Percentiles rank a stretch among this genome's conserved stretches.
Evolutionary conservation across 2,797 vertebrate genomes (phyloP).

Genomic region (Melanotaenia trifasciata): DNA sequence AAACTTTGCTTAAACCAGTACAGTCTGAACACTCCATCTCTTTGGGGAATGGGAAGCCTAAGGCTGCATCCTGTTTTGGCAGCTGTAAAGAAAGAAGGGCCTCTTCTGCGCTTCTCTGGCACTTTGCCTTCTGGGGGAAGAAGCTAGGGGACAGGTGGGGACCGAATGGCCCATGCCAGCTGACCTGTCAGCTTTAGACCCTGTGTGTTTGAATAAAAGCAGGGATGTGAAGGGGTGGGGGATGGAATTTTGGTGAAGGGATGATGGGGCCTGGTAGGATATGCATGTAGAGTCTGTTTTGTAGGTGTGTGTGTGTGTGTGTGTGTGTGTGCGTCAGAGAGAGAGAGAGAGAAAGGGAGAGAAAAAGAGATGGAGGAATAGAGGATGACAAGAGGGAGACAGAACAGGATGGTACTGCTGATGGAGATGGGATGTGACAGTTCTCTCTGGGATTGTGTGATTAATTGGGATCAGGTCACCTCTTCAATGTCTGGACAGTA

Average conservation of each 20-base stretch:
- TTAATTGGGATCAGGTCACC: constrained; percentile 97
- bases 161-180: constrained; percentile 72
- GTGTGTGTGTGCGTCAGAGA: constrained; percentile 35
- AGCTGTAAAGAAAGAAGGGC: constrained; percentile 70
- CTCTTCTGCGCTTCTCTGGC: constrained; percentile 62
- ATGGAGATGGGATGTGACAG: constrained; percentile 93
- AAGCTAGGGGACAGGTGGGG: constrained; percentile 78
- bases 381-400: constrained; percentile 80
- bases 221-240: constrained; percentile 39
- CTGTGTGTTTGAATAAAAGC: constrained; percentile 67
- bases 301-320: constrained; percentile 46
- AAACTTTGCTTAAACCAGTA: constrained; percentile 31
- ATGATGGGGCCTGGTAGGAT: constrained; percentile 37
- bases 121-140: constrained; percentile 74
- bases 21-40: constrained; percentile 52
- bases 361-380: constrained; percentile 71
- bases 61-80: constrained; percentile 68
- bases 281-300: constrained; percentile 29
- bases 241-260: constrained; percentile 25
- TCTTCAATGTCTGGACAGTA: constrained; percentile 87
- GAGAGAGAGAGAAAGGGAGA: constrained; percentile 15
- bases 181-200: constrained; percentile 79
- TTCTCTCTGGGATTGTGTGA: constrained; percentile 92
- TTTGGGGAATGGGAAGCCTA: constrained; percentile 60
- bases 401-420: constrained; percentile 79